These are phyloP conservation scores for Brachionus angularis DNA, from an alignment of 1,140 invertebrate species.

Conservation along the genomic window DNA sequence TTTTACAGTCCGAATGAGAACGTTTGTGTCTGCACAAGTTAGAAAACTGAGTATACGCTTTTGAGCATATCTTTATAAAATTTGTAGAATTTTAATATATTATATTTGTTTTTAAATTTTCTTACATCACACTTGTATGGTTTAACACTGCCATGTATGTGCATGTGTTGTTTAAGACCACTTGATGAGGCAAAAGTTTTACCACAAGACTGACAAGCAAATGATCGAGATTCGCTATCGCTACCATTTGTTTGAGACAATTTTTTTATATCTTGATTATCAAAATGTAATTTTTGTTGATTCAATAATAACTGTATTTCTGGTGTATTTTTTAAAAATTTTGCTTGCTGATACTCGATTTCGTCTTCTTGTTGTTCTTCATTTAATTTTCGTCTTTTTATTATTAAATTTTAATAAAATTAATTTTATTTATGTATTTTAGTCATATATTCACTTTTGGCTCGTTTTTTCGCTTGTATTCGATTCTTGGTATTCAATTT, in stretches of 20 bases:
- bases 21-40: slow-evolving; percentile 98
- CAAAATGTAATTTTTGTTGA: no score
- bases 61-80: slow-evolving; percentile 60
- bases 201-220: slow-evolving; percentile 93
- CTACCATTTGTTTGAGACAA: slow-evolving; percentile 13
- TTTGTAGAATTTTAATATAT: background rate
- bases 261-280: no score
- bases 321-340: background rate
- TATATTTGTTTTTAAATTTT: background rate
- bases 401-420: background rate
- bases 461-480: background rate
- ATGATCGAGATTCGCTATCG: slow-evolving; percentile 63
- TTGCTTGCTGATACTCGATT: no score
- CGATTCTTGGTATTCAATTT: slow-evolving; percentile 11
- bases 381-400: slow-evolving; percentile 14
- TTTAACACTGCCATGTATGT: slow-evolving; percentile 97
- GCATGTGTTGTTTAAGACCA: slow-evolving; percentile 96
- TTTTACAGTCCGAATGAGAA: slow-evolving; percentile 75
- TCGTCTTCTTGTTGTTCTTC: background rate
- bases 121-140: slow-evolving; percentile 73
- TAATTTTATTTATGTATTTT: background rate
- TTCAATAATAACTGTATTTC: background rate
- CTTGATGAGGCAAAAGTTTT: slow-evolving; percentile 96
- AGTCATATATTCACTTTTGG: background rate
- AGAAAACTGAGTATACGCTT: slow-evolving; percentile 98